phyloP scores from a whole-genome alignment of 2,888 invertebrate species.

The Eugnorisma glareosa region DNA sequence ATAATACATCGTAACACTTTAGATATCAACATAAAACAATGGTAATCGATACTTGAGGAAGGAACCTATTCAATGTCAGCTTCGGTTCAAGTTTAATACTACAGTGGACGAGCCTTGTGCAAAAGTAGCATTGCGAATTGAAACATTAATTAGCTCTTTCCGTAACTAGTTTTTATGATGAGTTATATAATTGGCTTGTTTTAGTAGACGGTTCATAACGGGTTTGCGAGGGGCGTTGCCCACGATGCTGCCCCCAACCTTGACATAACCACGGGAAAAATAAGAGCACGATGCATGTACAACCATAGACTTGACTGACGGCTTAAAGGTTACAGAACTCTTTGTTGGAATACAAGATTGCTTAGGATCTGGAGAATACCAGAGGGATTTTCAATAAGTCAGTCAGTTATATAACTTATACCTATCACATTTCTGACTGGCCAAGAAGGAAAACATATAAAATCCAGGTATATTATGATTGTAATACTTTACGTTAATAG shows the following conservation, averaged over 20 bases:
- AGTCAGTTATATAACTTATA: background rate
- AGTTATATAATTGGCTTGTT: constrained; percentile 59
- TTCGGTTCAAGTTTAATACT: constrained; percentile 60
- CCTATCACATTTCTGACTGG: background rate
- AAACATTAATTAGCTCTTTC: constrained; percentile 66
- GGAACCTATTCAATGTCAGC: constrained; percentile 74
- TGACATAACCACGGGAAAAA: constrained; percentile 37
- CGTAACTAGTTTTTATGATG: constrained; percentile 56
- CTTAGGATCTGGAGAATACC: background rate
- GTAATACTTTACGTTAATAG: background rate
- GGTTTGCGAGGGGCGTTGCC: constrained; percentile 61
- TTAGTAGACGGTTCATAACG: constrained; percentile 43
- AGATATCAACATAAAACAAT: constrained; percentile 67
- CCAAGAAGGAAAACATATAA: background rate
- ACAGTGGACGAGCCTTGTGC: constrained; percentile 53
- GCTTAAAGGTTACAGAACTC: background rate
- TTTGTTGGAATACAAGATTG: background rate
- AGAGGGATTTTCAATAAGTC: background rate
- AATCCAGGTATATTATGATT: background rate
- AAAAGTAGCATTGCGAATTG: constrained; percentile 44
- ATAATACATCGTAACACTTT: constrained; percentile 54
- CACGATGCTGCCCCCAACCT: constrained; percentile 35
- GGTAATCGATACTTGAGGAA: constrained; percentile 79
- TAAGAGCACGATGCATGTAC: constrained; percentile 10
- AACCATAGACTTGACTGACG: background rate